A percentile compares a stretch with the other conserved stretches of the same genome.
Conservation (phyloP, 35 echinoderm and acorn worm genomes). For the Anneissia japonica region DNA sequence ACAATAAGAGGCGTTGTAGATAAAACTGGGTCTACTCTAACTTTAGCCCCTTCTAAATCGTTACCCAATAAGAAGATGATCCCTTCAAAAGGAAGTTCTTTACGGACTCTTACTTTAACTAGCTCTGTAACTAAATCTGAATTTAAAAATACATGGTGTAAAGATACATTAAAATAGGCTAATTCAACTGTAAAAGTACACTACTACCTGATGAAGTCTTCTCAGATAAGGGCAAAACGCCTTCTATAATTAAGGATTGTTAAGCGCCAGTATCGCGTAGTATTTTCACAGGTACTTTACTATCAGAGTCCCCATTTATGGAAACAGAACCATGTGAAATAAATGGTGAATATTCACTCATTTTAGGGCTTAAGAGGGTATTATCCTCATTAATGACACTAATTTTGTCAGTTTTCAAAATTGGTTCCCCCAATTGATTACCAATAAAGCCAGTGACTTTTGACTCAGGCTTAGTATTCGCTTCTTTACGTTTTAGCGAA, state of each 20-base stretch:
- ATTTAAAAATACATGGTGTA: not conserved
- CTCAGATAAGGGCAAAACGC: not conserved
- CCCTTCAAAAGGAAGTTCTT: not conserved
- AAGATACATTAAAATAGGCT: not conserved
- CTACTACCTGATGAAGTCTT: not conserved
- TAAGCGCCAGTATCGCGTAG: not conserved
- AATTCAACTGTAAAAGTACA: conserved; percentile 1
- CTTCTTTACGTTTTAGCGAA: too few species aligned
- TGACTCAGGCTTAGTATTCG: not conserved
- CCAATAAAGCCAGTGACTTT: not conserved
- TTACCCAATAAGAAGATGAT: not conserved
- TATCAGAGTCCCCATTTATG: not conserved
- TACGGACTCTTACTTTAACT: not conserved
- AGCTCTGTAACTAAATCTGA: not conserved
- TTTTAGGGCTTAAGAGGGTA: not conserved
- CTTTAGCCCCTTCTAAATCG: not conserved
- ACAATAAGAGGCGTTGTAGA: too few species aligned
- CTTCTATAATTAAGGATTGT: not conserved
- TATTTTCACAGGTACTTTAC: not conserved
- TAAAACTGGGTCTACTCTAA: not conserved
- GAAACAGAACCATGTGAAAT: not conserved
- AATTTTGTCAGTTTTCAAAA: not conserved
- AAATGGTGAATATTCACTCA: conserved; percentile 1
- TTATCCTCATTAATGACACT: too few species aligned
- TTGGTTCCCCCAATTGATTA: not conserved